Evolutionary conservation across 2,113 vertebrate genomes (phyloP).

Genomic region (Triplophysa siluroides): DNA sequence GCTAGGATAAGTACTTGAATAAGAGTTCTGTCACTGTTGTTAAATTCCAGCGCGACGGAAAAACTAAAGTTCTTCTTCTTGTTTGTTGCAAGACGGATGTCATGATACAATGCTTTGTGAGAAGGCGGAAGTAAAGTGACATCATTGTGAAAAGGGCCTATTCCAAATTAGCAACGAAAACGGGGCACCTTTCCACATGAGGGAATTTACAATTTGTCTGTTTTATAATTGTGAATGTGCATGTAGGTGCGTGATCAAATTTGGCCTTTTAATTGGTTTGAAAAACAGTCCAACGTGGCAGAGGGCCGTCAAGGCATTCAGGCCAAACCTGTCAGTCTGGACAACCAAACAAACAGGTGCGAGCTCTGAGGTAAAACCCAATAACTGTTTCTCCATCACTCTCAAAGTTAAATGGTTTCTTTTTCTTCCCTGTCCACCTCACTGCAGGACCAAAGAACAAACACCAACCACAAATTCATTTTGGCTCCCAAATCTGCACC

Average conservation of each 20-base stretch:
- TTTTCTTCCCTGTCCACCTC: conserved; percentile 48
- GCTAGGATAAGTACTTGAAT: too few relatives aligned
- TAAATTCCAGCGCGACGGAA: too few relatives aligned
- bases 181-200: background rate
- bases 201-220: conserved; percentile 7
- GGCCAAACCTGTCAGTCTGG: conserved; percentile 60
- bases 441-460: conserved; percentile 4
- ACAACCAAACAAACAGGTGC: conserved; percentile 59
- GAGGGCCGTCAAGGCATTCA: conserved; percentile 18
- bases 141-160: too few relatives aligned
- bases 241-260: background rate
- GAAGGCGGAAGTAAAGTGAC: too few relatives aligned
- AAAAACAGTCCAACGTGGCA: conserved; percentile 45
- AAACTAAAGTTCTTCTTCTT: too few relatives aligned
- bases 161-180: conserved; percentile 25
- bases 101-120: too few relatives aligned
- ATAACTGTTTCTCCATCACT: conserved; percentile 9
- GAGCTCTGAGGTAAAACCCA: conserved; percentile 54
- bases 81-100: too few relatives aligned
- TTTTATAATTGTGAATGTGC: background rate
- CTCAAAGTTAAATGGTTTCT: conserved; percentile 3
- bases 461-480: background rate
- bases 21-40: too few relatives aligned
- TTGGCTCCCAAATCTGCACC: background rate
- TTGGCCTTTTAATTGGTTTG: conserved; percentile 48